phyloP scores from a whole-genome alignment of 2,113 vertebrate genomes.

The Microcebus jonahi region DNA sequence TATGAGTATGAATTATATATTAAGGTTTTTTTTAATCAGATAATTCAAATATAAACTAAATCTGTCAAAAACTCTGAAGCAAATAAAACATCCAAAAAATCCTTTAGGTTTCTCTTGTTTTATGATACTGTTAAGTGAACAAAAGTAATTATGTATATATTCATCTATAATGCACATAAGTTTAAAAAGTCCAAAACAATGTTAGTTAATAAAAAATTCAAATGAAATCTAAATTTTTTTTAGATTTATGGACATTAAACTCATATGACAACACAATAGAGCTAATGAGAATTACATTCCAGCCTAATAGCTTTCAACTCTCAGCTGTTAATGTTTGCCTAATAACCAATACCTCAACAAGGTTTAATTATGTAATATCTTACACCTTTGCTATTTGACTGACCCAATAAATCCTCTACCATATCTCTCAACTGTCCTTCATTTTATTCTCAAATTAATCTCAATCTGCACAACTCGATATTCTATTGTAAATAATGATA shows the following conservation, averaged over 20 bases:
- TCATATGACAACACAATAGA: neutral
- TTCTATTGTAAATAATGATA: constrained; percentile 31
- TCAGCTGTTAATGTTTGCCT: neutral
- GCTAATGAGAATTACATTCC: neutral
- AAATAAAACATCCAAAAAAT: constrained; percentile 39
- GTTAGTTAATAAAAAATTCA: constrained; percentile 45
- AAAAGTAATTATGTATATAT: neutral
- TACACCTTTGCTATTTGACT: neutral
- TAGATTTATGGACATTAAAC: neutral
- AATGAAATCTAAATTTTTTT: constrained; percentile 23
- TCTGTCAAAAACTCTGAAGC: constrained; percentile 7
- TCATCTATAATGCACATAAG: constrained; percentile 33
- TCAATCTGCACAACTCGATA: constrained; percentile 10
- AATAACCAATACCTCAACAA: constrained; percentile 16
- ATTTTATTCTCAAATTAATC: constrained; percentile 60
- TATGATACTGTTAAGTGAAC: neutral
- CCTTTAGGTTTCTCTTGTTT: neutral
- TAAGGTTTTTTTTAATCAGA: constrained; percentile 50
- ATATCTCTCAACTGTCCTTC: constrained; percentile 67
- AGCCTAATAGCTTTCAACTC: neutral
- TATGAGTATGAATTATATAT: constrained; percentile 19
- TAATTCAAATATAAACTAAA: constrained; percentile 58
- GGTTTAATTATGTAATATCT: constrained; percentile 44
- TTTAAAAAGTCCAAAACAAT: neutral
- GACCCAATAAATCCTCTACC: neutral